Evolutionary conservation across 1,140 invertebrate genomes (phyloP).

Genomic region (Wiebesia pumilae): DNA sequence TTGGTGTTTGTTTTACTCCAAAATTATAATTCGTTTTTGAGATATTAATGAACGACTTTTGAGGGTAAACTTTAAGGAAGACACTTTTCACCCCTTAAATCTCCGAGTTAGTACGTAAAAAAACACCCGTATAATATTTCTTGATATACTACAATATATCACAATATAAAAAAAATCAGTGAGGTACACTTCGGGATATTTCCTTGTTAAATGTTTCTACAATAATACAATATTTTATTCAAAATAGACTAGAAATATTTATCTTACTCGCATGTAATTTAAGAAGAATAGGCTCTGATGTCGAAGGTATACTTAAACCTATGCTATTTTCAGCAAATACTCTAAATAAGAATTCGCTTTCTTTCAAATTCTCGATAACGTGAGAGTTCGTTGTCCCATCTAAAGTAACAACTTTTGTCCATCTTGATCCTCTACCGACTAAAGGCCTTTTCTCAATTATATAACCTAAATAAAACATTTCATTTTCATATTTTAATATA

Average conservation of each 20-base stretch:
- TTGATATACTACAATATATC: too few relatives aligned
- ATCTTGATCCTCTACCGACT: constrained; percentile 79
- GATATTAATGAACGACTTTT: too few relatives aligned
- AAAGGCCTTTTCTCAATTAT: constrained; percentile 92
- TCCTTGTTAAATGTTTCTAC: too few relatives aligned
- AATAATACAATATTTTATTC: background rate
- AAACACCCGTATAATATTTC: too few relatives aligned
- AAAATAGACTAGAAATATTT: background rate
- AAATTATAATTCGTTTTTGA: too few relatives aligned
- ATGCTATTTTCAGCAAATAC: constrained; percentile 94
- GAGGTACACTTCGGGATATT: too few relatives aligned
- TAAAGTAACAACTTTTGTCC: constrained; percentile 92
- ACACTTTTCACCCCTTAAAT: too few relatives aligned
- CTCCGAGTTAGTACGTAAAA: too few relatives aligned
- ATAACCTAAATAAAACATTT: constrained; percentile 80
- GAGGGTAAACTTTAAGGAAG: too few relatives aligned
- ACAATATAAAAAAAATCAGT: too few relatives aligned
- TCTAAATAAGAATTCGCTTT: constrained; percentile 92
- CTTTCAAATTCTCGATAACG: constrained; percentile 90
- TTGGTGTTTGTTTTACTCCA: too few relatives aligned
- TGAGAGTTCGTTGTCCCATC: constrained; percentile 85
- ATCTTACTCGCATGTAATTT: constrained; percentile 96
- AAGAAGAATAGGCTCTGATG: constrained; percentile 87
- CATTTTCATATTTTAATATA: background rate
- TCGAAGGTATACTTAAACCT: constrained; percentile 87